phyloP scores from a whole-genome alignment of 2,797 vertebrate species.

The Ficedula albicollis region DNA sequence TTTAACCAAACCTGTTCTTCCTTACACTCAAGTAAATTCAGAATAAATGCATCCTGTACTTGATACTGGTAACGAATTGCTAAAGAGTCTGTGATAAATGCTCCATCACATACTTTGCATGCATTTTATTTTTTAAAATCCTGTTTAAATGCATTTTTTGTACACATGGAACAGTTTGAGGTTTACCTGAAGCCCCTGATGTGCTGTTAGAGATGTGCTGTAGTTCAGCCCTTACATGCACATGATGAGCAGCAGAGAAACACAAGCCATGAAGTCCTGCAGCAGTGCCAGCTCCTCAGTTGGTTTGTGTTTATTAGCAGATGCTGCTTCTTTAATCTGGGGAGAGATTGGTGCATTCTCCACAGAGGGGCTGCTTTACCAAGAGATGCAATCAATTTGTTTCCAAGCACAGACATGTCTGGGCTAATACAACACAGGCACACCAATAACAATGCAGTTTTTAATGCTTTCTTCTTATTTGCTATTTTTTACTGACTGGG shows the following conservation, averaged over 20 bases:
- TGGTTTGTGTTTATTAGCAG: slow-evolving; percentile 31
- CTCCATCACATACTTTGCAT: not conserved
- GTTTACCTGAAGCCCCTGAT: not conserved
- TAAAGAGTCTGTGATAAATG: not conserved
- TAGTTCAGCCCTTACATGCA: not conserved
- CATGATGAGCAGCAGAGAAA: not conserved
- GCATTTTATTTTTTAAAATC: not conserved
- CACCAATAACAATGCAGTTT: not conserved
- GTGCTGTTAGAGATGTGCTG: not conserved
- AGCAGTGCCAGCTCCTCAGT: slow-evolving; percentile 17
- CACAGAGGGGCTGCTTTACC: slow-evolving; percentile 15
- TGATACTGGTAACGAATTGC: not conserved
- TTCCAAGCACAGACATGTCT: slow-evolving; percentile 14
- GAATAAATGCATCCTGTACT: not conserved
- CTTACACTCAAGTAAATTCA: not conserved
- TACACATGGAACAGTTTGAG: not conserved
- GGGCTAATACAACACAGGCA: slow-evolving; percentile 5
- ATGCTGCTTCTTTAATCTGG: slow-evolving; percentile 21
- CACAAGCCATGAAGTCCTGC: not conserved
- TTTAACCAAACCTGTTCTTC: slow-evolving; percentile 15
- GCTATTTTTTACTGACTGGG: not conserved
- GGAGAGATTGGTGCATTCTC: not conserved
- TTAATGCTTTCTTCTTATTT: not conserved
- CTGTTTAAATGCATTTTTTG: not conserved
- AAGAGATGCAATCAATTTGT: slow-evolving; percentile 38